Base-by-base conservation (phyloP, 53 echinoderm and acorn worm genomes). In the Actinopyga echinites region DNA sequence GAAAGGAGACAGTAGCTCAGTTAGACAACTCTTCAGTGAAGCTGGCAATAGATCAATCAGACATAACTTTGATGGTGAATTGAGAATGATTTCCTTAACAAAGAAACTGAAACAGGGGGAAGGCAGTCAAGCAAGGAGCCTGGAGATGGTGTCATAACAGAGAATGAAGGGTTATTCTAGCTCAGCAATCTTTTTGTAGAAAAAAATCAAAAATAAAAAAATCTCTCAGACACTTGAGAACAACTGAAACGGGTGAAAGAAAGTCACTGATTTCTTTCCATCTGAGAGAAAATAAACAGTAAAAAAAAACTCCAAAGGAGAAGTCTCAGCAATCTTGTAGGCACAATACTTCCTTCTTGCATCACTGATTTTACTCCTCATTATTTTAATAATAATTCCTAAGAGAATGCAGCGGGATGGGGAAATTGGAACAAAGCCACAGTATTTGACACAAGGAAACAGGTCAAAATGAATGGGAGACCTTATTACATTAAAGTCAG, bases 41-140 rank as follows among this genome's bases (percentile, higher is more conserved):
- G 90, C 31, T 54, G 89, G 89, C 17, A 89, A 32, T 1, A 61
- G 84, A 44, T 84, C 80, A 19, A 89, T 58, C 21, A 73, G 28
- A 66, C 86, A 86, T 19, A 83, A 86, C 40, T 83, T 83, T 53
- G 87, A 79, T 4, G 57, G 66, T 37, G 87, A 83, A 33, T n/a
- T 54, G 62, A 79, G 75, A 60, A 87, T 84, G 33, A 83, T 79
- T 79, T 90, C 86, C 31, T 55, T 26, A 8, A 87, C 23, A 20
- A 36, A 42, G 68, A 58, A 11, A 11, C 30, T 49, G 75, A 26
- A 26, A 30, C 54, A 3, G n/a, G 52, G 49, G 75, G 75, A 7
- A 75, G 49, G 49, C n/a, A 13, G 1, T 75, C 30, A 23, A 75
- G 30, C 10, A 22, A 11, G 49, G 23, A 24, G 23, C 28, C 55